Evolutionary conservation across 2,888 invertebrate species (phyloP).

Genomic region (Sipha maydis): DNA sequence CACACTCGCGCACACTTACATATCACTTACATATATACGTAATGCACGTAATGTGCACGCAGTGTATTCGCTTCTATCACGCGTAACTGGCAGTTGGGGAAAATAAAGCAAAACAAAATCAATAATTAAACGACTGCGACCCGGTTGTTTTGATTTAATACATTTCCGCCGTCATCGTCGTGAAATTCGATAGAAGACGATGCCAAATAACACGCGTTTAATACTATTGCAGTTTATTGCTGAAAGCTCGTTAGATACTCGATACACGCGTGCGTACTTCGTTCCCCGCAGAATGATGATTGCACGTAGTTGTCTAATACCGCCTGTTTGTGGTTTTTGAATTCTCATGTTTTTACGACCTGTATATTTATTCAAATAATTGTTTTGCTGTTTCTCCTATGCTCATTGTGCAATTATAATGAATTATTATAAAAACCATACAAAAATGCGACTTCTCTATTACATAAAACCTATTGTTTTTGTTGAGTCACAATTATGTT

Average conservation of each 20-base stretch:
- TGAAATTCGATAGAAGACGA: neutral
- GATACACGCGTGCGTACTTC: no score
- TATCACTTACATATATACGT: no score
- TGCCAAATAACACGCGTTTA: neutral
- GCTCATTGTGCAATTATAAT: no score
- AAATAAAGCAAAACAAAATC: constrained; percentile 19
- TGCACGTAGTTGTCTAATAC: no score
- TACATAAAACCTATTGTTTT: neutral
- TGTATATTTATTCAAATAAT: neutral
- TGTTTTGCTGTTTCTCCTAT: no score
- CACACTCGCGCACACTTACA: no score
- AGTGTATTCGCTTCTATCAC: no score
- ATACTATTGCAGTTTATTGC: no score
- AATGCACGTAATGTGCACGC: no score
- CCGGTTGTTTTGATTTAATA: constrained; percentile 8
- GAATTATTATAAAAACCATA: neutral
- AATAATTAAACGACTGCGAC: constrained; percentile 36
- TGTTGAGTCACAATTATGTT: neutral
- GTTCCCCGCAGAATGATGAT: no score
- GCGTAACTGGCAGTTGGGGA: neutral
- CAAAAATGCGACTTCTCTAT: neutral
- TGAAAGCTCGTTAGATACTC: no score
- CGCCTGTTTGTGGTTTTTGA: neutral
- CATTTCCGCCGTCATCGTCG: neutral
- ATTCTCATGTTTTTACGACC: neutral